Base-by-base conservation (phyloP, 2,888 invertebrate genomes). In the Tineola bisselliella region DNA sequence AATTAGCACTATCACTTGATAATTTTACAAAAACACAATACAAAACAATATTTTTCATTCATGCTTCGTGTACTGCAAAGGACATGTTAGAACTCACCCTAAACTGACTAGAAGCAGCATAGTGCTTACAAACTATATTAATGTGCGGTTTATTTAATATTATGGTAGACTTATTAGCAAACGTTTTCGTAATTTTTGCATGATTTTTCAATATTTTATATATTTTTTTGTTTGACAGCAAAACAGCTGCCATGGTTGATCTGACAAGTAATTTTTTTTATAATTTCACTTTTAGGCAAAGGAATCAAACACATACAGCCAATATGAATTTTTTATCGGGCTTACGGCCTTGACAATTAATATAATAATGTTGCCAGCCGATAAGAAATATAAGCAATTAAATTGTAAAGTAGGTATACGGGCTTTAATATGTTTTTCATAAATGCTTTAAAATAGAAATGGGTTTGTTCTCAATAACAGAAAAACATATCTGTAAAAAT, bases 151-250 rank as follows among this genome's bases (percentile, higher is more conserved):
- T 83, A 65, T 79, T 81, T 63, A 76, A 60, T 61, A 76, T 73
- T 58, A 74, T 61, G 61, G 72, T 71, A 68, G 69, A 71, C 48
- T 62, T 72, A 68, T 66, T 73, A 33, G 65, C 66, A 19, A 72
- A 68, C 6, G 68, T 66, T 70, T 76, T 79, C 1, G 72, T 67
- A 61, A 77, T 75, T 77, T 81, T 82, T 31, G 75, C 17, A 66
- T 78, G 71, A 70, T 76, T 78, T 77, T 65, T 74, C 64, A 84
- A 67, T 68, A 84, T 68, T 78, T 78, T 82, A 68, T 74, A 69
- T 59, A 83, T 75, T 72, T 77, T 80, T 63, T 69, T 77, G 69
- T 73, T 77, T 72, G 81, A 78, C 74, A 86, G 71, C 70, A 86
- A 68, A 43, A 70, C 74, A 64, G 78, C 84, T 79, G 86, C 86